Evolutionary conservation across 2,113 vertebrate genomes (phyloP), one percentile per base, ranked within the genome.

Genomic region (Sus scrofa): DNA sequence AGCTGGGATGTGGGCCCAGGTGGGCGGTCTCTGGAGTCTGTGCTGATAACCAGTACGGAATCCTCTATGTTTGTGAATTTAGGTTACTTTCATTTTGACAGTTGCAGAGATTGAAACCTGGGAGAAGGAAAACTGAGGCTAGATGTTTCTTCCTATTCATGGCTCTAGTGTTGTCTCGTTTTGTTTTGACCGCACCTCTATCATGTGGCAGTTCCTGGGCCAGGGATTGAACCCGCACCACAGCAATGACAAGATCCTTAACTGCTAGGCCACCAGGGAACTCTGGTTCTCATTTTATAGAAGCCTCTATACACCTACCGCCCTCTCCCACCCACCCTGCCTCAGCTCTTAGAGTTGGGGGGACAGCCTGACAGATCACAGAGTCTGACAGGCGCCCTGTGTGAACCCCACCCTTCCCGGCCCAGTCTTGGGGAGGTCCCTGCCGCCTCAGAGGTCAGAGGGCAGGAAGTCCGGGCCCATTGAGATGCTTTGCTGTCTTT

Each of bases 401-500:
- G 39, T 24, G 4, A 71, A 39, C 0, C 9, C 39, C 24, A 7
- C 19, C 26, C 27, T 63, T 68, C 24, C 18, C 1, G 24, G 78
- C 34, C 44, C 34, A 11, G 22, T 77, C 84, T 50, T 54, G 9
- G 34, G 34, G 75, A 32, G 22, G 27, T 63, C 63, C 26, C 63
- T 39, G 54, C 1, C 13, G 26, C 22, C 18, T 74, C 58, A 14
- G 52, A 60, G 62, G 26, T 2, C n/a, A 39, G 67, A 18, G 26
- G 12, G 8, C n/a, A 54, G 56, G 37, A 58, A 10, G 39, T n/a
- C 34, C 32, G 68, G 54, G 4, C 27, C 30, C 7, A 6, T 4
- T 0, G 0, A 6, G 18, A n/a, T 60, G 37, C 18, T 7, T 7
- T 50, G 34, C 27, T 7, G 14, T 18, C 1, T 56, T 32, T 34